phyloP scores from a whole-genome alignment of 1,140 invertebrate genomes.

The Nilaparvata lugens region DNA sequence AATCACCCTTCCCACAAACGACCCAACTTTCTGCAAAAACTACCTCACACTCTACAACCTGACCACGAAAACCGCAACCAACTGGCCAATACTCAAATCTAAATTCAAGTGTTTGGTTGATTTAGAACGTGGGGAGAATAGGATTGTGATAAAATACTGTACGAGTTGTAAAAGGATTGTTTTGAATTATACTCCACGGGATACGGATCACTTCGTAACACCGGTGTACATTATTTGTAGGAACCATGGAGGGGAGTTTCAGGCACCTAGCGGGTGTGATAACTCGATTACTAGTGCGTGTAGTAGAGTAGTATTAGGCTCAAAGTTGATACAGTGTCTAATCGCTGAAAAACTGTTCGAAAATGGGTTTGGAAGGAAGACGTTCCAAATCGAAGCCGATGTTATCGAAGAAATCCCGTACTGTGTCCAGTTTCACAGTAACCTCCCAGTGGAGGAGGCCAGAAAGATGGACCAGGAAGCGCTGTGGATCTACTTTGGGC shows the following conservation, averaged over 20 bases:
- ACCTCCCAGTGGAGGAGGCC: constrained; percentile 58
- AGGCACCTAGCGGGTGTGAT: constrained; percentile 58
- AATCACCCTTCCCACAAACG: neutral
- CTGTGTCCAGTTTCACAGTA: constrained; percentile 60
- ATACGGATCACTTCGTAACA: constrained; percentile 36
- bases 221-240: constrained; percentile 67
- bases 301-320: constrained; percentile 63
- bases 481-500: constrained; percentile 76
- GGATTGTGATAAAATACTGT: constrained; percentile 18
- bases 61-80: constrained; percentile 8
- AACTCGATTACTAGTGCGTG: constrained; percentile 64
- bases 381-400: constrained; percentile 67
- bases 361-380: constrained; percentile 64
- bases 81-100: constrained; percentile 17
- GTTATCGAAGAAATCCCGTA: constrained; percentile 42
- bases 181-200: constrained; percentile 16
- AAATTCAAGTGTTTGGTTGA: constrained; percentile 24
- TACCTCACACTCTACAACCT: neutral
- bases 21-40: neutral
- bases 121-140: constrained; percentile 20
- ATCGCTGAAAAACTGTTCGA: constrained; percentile 82
- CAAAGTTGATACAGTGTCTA: constrained; percentile 73
- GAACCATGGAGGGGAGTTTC: constrained; percentile 68
- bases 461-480: constrained; percentile 64
- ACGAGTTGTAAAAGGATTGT: neutral